Base-by-base conservation (phyloP, 2,888 invertebrate genomes). In the Lochmaea crataegi region DNA sequence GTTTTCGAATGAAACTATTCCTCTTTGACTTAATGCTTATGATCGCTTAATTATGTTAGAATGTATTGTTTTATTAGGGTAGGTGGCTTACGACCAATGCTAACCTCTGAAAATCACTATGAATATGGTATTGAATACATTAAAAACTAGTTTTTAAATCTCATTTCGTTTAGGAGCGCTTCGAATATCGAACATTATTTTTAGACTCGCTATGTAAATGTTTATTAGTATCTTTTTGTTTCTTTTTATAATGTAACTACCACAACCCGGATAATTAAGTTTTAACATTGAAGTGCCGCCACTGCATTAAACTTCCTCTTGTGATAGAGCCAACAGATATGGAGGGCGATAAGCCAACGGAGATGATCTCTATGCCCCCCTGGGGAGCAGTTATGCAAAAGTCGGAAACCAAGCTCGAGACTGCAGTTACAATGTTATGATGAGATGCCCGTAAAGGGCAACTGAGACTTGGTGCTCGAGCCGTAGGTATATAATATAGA, bases 331-430 rank as follows among this genome's bases (percentile, higher is more conserved):
- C 65, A 68, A 68, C 68, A 70, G 65, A 70, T 72, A 70, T 53
- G 67, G 53, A 51, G 63, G 60, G 56, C 60, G 71, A 72, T 71
- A 73, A 67, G 69, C 66, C 67, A 68, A 71, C 75, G 42, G 57
- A 73, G 75, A 75, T 73, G 75, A 68, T 68, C 73, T 60, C 78
- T 79, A 86, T 85, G 82, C 82, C 82, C 78, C 87, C 82, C 86
- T 73, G 63, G 87, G 86, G 87, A 83, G 84, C 82, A 84, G 87
- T 87, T 87, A 87, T 86, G 86, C 85, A 87, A 86, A 87, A 86
- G 84, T 84, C 81, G 83, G 79, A 83, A 80, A 79, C 82, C 78
- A 79, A 82, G 80, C 78, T 79, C 75, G 65, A 80, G 78, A 77
- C 80, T 80, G 80, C 80, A 82, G 83, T 81, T 82, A 82, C 82